Evolutionary conservation across 2,113 vertebrate genomes (phyloP).

Genomic region (Gallinago paraguaiae): DNA sequence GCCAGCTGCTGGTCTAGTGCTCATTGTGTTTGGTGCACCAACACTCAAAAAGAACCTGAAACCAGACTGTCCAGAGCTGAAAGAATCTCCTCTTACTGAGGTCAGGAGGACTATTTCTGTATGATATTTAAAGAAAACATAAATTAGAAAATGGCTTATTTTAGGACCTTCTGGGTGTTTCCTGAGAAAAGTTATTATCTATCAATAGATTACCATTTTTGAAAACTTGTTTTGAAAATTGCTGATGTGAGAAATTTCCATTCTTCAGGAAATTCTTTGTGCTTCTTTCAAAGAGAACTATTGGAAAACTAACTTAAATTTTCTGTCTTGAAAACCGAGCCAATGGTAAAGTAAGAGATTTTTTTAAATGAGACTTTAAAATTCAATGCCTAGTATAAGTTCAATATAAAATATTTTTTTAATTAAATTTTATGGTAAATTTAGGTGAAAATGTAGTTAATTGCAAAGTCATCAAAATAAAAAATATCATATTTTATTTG

Average conservation of each 20-base stretch:
- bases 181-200: conserved; percentile 22
- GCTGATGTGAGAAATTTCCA: background rate
- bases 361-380: background rate
- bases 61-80: background rate
- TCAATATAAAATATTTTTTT: background rate
- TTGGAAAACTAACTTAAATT: background rate
- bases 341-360: background rate
- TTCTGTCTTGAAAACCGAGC: background rate
- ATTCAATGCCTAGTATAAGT: background rate
- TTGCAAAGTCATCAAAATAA: background rate
- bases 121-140: background rate
- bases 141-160: conserved; percentile 22
- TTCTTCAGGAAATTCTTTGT: background rate
- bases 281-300: background rate
- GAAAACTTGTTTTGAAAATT: background rate
- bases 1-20: conserved; percentile 5
- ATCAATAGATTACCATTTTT: background rate
- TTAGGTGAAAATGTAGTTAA: background rate
- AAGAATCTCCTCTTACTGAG: conserved; percentile 2
- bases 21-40: background rate
- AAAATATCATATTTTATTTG: background rate
- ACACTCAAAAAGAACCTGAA: background rate
- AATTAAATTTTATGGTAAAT: background rate
- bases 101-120: conserved; percentile 25
- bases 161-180: conserved; percentile 26